Evolutionary conservation across 1,140 invertebrate genomes (phyloP).

Genomic region (Bombus ignitus): DNA sequence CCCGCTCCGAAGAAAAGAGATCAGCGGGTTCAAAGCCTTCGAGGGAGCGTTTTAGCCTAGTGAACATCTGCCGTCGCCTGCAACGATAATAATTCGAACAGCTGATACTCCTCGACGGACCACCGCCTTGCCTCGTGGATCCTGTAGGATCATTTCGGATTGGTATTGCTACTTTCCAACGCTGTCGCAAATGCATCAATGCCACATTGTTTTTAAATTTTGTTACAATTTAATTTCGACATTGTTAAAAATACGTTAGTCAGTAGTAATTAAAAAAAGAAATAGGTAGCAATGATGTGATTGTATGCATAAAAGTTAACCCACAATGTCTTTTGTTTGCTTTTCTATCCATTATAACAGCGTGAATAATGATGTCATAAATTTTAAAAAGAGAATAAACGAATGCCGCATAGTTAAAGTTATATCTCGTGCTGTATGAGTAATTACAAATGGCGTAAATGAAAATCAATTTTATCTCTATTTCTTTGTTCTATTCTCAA

Average conservation of each 20-base stretch:
- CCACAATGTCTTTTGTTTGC: not conserved
- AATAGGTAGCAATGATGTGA: not conserved
- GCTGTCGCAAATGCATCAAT: not conserved
- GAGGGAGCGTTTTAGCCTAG: constrained; percentile 74
- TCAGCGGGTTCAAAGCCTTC: constrained; percentile 69
- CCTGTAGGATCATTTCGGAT: constrained; percentile 50
- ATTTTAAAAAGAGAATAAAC: not conserved
- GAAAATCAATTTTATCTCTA: not conserved
- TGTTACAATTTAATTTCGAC: not conserved
- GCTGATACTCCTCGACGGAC: constrained; percentile 79
- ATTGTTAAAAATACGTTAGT: not conserved
- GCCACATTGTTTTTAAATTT: not conserved
- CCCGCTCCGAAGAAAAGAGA: constrained; percentile 64
- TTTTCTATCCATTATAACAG: not conserved
- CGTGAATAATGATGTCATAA: not conserved
- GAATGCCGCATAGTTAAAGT: not conserved
- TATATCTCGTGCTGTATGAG: not conserved
- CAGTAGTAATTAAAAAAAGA: not conserved
- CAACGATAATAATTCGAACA: constrained; percentile 82
- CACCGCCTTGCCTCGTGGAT: constrained; percentile 70
- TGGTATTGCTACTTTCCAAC: not conserved
- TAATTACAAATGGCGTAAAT: not conserved
- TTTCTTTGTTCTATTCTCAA: not conserved
- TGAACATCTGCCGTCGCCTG: constrained; percentile 80
- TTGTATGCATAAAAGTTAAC: not conserved